Percentiles rank a stretch among this genome's conserved stretches.
These are phyloP conservation scores for Pseudolycoriella hygida DNA, from an alignment of 2,888 invertebrate species.

Conservation along the genomic window DNA sequence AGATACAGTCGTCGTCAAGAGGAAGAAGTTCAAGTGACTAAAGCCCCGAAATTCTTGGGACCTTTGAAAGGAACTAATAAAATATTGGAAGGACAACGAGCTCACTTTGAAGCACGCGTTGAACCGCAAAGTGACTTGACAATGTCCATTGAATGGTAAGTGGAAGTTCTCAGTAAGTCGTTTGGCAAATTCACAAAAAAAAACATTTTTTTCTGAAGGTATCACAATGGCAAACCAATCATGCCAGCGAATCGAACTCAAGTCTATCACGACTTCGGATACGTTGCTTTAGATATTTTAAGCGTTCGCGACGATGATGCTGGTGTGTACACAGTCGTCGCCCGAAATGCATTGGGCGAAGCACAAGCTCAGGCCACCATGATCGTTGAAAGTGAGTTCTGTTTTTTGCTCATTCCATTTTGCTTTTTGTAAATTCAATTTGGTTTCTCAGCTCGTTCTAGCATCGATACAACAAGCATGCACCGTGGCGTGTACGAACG, in stretches of 20 bases:
- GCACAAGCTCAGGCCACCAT: constrained; percentile 67
- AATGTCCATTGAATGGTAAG: constrained; percentile 91
- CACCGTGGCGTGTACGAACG: constrained; percentile 74
- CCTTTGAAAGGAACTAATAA: constrained; percentile 84
- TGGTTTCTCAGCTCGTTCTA: constrained; percentile 75
- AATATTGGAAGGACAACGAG: constrained; percentile 82
- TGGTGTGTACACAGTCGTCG: constrained; percentile 84
- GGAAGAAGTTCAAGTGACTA: constrained; percentile 56
- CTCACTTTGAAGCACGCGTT: constrained; percentile 88
- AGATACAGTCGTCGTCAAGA: constrained; percentile 46
- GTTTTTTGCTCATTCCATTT: too few species aligned
- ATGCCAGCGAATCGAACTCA: constrained; percentile 81
- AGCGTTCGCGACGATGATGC: constrained; percentile 85
- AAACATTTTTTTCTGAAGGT: too few species aligned
- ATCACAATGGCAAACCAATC: constrained; percentile 84
- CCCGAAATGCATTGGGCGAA: constrained; percentile 80
- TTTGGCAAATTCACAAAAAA: too few species aligned
- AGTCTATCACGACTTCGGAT: constrained; percentile 91
- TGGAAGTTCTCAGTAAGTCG: too few species aligned
- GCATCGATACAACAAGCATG: constrained; percentile 80
- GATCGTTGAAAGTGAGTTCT: constrained; percentile 74
- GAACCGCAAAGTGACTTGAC: constrained; percentile 89
- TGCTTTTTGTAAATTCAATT: too few species aligned
- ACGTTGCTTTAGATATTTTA: constrained; percentile 86
- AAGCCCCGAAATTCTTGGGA: constrained; percentile 74